Percentiles rank a stretch among this genome's conserved stretches.
Evolutionary conservation across 2,113 vertebrate genomes (phyloP).

Genomic region (Struthio camelus): DNA sequence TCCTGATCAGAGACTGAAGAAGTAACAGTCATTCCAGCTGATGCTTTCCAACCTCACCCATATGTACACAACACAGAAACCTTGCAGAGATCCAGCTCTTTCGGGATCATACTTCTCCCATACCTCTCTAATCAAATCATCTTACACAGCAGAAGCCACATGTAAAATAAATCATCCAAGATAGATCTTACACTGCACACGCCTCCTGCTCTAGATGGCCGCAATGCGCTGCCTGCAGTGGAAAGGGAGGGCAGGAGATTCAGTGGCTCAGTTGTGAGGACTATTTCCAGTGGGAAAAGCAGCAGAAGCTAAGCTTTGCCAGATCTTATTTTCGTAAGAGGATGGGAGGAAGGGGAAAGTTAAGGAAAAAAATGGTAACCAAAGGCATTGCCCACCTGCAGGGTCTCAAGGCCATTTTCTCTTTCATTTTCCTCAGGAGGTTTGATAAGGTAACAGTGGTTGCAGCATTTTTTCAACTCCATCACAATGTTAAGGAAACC

Average conservation of each 20-base stretch:
- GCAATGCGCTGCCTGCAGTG: background rate
- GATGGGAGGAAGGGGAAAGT: background rate
- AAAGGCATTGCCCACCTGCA: slow-evolving; percentile 75
- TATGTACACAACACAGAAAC: background rate
- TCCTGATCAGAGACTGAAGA: slow-evolving; percentile 86
- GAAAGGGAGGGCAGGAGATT: background rate
- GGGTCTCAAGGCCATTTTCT: slow-evolving; percentile 81
- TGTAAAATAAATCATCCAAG: background rate
- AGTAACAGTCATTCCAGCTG: slow-evolving; percentile 40
- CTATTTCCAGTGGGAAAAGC: background rate
- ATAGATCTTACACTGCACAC: background rate
- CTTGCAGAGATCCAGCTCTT: background rate
- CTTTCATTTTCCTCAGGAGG: slow-evolving; percentile 85
- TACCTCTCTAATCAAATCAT: background rate
- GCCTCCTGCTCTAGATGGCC: background rate
- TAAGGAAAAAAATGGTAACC: background rate
- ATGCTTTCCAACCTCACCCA: background rate
- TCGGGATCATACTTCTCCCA: background rate
- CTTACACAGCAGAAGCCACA: background rate
- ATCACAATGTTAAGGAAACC: slow-evolving; percentile 99
- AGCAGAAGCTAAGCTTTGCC: background rate
- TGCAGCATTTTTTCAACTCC: slow-evolving; percentile 99
- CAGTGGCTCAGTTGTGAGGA: background rate
- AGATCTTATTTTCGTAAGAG: background rate
- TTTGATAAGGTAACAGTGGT: slow-evolving; percentile 94